Conservation (phyloP, 2,797 vertebrate species). For the Cynopterus sphinx region DNA sequence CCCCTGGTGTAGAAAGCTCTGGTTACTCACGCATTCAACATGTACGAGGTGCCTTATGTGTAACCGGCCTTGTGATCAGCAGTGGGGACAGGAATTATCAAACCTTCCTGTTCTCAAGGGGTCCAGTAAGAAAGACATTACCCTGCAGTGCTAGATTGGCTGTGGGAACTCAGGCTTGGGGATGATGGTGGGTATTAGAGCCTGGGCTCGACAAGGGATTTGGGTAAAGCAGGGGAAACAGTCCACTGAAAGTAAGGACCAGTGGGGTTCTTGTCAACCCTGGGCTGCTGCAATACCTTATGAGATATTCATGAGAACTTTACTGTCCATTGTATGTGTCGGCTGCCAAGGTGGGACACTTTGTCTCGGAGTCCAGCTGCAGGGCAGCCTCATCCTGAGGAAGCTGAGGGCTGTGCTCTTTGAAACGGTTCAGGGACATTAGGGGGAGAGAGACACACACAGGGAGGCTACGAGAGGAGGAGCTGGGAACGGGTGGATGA, state of each 20-base stretch:
- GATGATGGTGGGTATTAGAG: background rate
- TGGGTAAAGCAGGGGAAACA: background rate
- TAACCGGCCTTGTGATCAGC: background rate
- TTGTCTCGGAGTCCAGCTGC: background rate
- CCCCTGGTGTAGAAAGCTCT: background rate
- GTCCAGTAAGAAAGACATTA: background rate
- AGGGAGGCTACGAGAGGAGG: background rate
- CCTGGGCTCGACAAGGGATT: too few species aligned
- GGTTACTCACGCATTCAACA: background rate
- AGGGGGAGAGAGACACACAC: too few species aligned
- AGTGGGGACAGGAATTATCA: background rate
- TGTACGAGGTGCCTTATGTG: background rate
- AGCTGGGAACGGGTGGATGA: background rate
- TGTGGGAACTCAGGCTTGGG: background rate
- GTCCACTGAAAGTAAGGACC: background rate
- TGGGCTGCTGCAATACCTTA: background rate
- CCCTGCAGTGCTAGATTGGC: background rate
- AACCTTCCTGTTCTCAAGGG: background rate
- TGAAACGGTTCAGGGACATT: background rate
- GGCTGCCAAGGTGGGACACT: background rate
- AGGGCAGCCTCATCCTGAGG: background rate
- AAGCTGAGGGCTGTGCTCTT: background rate
- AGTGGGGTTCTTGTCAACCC: accelerated
- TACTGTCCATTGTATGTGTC: background rate
- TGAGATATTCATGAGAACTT: background rate